Conservation (phyloP, 2,888 invertebrate genomes). For the Agelastica alni region DNA sequence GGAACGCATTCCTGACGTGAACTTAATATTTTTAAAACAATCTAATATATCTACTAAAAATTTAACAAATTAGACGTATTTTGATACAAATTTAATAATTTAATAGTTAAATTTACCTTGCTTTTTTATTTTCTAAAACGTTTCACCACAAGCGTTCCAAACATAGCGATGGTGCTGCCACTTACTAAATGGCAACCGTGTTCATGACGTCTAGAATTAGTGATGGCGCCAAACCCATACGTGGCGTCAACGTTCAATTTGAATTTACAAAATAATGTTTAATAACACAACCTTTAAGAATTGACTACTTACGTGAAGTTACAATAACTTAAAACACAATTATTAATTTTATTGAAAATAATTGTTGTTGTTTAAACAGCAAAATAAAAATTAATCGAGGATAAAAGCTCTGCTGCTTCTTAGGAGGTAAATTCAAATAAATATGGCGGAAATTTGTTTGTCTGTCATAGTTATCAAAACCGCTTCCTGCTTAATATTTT, state of each 20-base stretch:
- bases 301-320: too few relatives aligned
- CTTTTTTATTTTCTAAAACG: slow-evolving; percentile 39
- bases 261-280: not conserved
- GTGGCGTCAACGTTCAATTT: slow-evolving; percentile 7
- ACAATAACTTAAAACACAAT: too few relatives aligned
- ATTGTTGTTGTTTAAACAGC: not conserved
- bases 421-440: slow-evolving; percentile 7
- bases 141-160: slow-evolving; percentile 46
- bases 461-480: too few relatives aligned
- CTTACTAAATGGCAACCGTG: slow-evolving; percentile 31
- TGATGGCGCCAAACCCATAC: slow-evolving; percentile 40
- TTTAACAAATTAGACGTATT: slow-evolving; percentile 8
- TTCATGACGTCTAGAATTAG: slow-evolving; percentile 10
- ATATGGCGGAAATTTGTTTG: not conserved
- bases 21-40: slow-evolving; percentile 34
- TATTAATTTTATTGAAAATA: too few relatives aligned
- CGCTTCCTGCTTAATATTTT: not conserved
- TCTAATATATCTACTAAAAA: slow-evolving; percentile 36
- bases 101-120: slow-evolving; percentile 41
- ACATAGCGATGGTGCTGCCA: slow-evolving; percentile 48
- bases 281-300: too few relatives aligned
- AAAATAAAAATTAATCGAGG: not conserved
- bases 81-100: slow-evolving; percentile 25
- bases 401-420: not conserved
- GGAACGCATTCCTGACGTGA: slow-evolving; percentile 37